A percentile compares a stretch with the other conserved stretches of the same genome.
Evolutionary conservation across 1,140 invertebrate genomes (phyloP).

Genomic region (Drosophila dunni): DNA sequence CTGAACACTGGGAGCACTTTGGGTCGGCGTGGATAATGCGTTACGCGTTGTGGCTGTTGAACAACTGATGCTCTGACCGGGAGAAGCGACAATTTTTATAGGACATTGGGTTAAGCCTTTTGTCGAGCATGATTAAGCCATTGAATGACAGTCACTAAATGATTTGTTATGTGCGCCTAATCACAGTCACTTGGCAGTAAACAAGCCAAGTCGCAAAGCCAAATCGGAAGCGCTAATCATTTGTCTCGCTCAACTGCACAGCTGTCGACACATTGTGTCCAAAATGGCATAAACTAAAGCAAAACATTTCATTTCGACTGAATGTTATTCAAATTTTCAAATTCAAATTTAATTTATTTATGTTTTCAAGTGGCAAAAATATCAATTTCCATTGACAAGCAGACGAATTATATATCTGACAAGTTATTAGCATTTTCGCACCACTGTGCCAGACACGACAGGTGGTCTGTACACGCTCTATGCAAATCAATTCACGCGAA

Average conservation of each 20-base stretch:
- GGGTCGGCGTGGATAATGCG: constrained; percentile 25
- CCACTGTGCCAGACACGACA: constrained; percentile 29
- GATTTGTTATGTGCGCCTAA: constrained; percentile 74
- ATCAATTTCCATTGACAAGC: constrained; percentile 1
- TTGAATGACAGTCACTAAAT: constrained; percentile 76
- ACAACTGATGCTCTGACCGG: constrained; percentile 59
- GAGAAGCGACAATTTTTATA: constrained; percentile 65
- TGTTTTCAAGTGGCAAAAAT: background rate
- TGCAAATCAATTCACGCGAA: constrained; percentile 22
- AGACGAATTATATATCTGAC: background rate
- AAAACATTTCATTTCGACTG: background rate
- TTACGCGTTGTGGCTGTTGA: constrained; percentile 36
- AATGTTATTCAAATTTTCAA: constrained; percentile 9
- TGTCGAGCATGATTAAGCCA: constrained; percentile 57
- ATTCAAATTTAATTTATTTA: background rate
- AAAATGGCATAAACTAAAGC: constrained; percentile 9
- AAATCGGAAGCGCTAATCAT: constrained; percentile 69
- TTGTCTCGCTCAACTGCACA: constrained; percentile 50
- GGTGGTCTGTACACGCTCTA: constrained; percentile 19
- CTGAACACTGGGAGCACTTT: constrained; percentile 33
- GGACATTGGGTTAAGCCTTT: constrained; percentile 44
- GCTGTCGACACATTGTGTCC: constrained; percentile 34
- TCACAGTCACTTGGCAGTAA: constrained; percentile 28
- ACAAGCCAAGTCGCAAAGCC: constrained; percentile 57
- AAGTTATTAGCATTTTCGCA: constrained; percentile 8